phyloP scores from a whole-genome alignment of 2,797 vertebrate genomes.

The Propithecus deckenii region DNA sequence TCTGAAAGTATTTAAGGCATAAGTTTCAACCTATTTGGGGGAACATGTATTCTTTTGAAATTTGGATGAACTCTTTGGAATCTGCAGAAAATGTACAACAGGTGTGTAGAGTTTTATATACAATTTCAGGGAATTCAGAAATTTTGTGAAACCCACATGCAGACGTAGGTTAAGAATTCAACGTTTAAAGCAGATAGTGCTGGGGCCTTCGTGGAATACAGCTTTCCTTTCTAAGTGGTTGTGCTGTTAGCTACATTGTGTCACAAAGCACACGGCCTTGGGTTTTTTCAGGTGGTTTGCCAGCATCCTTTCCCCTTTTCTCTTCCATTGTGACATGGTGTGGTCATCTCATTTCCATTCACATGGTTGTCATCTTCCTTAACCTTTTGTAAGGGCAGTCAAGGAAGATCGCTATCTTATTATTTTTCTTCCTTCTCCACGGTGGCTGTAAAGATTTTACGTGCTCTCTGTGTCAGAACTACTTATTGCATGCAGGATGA shows the following conservation, averaged over 20 bases:
- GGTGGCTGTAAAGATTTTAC: not conserved
- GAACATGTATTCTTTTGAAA: not conserved
- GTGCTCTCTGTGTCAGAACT: not conserved
- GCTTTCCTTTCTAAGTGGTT: not conserved
- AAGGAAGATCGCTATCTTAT: not conserved
- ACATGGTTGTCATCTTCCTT: not conserved
- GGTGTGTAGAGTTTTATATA: not conserved
- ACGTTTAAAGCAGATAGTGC: not conserved
- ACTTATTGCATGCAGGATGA: not conserved
- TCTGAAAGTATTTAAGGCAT: not conserved
- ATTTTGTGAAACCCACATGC: not conserved
- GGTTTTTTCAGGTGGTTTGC: not conserved
- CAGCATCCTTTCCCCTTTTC: not conserved
- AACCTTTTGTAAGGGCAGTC: not conserved
- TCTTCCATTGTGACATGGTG: not conserved
- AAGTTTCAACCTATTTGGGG: not conserved
- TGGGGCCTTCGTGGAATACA: not conserved
- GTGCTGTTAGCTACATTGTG: not conserved
- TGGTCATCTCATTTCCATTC: not conserved
- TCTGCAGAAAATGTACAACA: not conserved
- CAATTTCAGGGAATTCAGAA: not conserved
- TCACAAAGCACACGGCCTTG: not conserved
- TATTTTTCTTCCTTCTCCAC: slow-evolving; percentile 41
- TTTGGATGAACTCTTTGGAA: not conserved
- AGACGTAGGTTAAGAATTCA: not conserved